phyloP scores from a whole-genome alignment of 2,113 vertebrate genomes.

The Enhydra lutris region DNA sequence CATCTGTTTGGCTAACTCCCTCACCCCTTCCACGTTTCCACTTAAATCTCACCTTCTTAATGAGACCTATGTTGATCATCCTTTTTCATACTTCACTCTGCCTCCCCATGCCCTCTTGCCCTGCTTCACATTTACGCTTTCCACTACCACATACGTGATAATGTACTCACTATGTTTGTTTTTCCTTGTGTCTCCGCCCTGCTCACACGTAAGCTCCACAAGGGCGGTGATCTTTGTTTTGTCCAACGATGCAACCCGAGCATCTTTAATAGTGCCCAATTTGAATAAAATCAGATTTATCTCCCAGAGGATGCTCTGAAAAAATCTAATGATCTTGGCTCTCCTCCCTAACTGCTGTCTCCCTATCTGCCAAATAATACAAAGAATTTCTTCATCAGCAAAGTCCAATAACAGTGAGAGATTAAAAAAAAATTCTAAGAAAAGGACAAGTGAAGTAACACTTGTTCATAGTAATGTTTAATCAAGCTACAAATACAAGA shows the following conservation, averaged over 20 bases:
- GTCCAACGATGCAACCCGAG: neutral
- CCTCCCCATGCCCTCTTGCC: neutral
- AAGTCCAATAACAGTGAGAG: neutral
- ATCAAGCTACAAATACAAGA: neutral
- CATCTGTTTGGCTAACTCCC: neutral
- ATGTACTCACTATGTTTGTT: neutral
- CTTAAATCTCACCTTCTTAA: neutral
- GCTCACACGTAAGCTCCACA: neutral
- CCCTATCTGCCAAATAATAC: neutral
- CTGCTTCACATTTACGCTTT: neutral
- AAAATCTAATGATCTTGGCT: neutral
- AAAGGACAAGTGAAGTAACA: neutral
- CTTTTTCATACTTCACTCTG: neutral
- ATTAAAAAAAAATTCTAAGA: neutral
- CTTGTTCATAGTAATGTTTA: neutral
- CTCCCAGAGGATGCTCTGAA: neutral
- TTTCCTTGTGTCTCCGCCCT: neutral
- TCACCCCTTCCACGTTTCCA: neutral
- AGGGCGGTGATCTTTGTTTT: neutral
- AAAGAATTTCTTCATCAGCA: too few relatives aligned
- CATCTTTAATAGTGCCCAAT: neutral
- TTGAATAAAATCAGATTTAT: neutral
- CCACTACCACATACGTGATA: neutral
- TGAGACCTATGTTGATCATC: neutral
- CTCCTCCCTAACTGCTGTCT: neutral